A percentile compares a stretch with the other conserved stretches of the same genome.
Conservation (phyloP, 2,113 vertebrate genomes). For the Cololabis saira region DNA sequence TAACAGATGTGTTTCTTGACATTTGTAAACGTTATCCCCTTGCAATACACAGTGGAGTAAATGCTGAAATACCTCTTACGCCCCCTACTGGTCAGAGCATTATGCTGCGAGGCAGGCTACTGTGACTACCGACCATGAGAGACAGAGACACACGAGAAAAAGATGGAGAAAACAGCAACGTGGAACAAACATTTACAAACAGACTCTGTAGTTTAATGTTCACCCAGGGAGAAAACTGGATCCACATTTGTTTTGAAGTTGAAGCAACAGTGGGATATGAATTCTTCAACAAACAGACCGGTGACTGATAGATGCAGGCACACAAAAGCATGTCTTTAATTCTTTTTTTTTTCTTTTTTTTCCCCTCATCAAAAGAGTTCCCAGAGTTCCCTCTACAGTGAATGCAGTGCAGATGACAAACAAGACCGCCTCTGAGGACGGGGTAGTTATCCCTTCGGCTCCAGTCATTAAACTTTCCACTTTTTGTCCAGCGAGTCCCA, state of each 20-base stretch:
- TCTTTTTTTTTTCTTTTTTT: background rate
- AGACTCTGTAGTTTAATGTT: conserved; percentile 9
- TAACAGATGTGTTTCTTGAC: conserved; percentile 14
- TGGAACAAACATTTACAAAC: conserved; percentile 40
- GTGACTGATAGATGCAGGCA: conserved; percentile 28
- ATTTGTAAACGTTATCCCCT: conserved; percentile 6
- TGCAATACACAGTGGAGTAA: background rate
- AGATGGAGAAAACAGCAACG: background rate
- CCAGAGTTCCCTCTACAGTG: background rate
- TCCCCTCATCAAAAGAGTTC: conserved; percentile 26
- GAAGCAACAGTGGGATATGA: background rate
- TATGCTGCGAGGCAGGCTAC: conserved; percentile 16
- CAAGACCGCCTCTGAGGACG: conserved; percentile 22
- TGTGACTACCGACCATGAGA: conserved; percentile 41
- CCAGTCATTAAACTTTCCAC: conserved; percentile 60
- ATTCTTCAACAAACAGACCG: background rate
- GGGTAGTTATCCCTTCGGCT: conserved; percentile 29
- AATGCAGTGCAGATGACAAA: conserved; percentile 26
- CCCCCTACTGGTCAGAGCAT: conserved; percentile 72
- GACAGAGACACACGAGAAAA: conserved; percentile 10
- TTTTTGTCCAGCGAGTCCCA: conserved; percentile 63
- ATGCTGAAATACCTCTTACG: conserved; percentile 45
- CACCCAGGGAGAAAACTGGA: conserved; percentile 14
- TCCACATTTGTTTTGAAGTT: conserved; percentile 19
- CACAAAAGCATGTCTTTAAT: conserved; percentile 34